Percentiles rank a stretch among this genome's conserved stretches.
Conservation (phyloP, 2,113 vertebrate species). For the Stomatorhinus ivindoensis region DNA sequence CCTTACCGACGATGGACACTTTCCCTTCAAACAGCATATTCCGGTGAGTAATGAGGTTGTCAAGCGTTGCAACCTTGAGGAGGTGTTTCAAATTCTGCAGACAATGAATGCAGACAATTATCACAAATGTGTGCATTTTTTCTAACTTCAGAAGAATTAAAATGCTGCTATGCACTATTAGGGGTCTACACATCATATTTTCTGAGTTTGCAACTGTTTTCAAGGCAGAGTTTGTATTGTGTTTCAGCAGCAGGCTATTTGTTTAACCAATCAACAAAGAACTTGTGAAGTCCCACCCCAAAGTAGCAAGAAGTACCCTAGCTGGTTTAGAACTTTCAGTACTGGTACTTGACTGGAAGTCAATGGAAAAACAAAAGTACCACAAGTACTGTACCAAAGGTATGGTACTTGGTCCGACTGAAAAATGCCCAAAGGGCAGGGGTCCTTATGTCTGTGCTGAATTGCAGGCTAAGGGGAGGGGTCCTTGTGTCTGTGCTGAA, state of each 20-base stretch:
- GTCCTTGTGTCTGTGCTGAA: not conserved
- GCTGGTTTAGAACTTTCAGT: too few relatives aligned
- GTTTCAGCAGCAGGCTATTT: too few relatives aligned
- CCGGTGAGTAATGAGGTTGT: constrained; percentile 75
- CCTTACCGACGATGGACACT: constrained; percentile 69
- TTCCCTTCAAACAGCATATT: constrained; percentile 75
- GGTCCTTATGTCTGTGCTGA: not conserved
- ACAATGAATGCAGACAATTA: not conserved
- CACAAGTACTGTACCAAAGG: too few relatives aligned
- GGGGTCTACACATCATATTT: not conserved
- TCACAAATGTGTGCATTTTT: not conserved
- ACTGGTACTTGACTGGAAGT: too few relatives aligned
- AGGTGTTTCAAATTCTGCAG: constrained; percentile 75
- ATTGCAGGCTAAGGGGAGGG: not conserved
- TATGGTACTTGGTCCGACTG: too few relatives aligned
- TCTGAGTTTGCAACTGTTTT: too few relatives aligned
- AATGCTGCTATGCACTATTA: not conserved
- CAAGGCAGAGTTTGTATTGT: too few relatives aligned
- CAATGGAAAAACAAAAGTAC: too few relatives aligned
- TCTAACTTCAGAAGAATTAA: not conserved
- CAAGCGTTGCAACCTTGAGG: constrained; percentile 69
- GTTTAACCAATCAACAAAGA: too few relatives aligned
- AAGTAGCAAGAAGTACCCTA: too few relatives aligned
- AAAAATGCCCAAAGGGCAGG: too few relatives aligned
- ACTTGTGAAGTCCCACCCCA: too few relatives aligned